Base-by-base conservation (phyloP, 2,113 vertebrate genomes). In the Cephalophus harveyi region DNA sequence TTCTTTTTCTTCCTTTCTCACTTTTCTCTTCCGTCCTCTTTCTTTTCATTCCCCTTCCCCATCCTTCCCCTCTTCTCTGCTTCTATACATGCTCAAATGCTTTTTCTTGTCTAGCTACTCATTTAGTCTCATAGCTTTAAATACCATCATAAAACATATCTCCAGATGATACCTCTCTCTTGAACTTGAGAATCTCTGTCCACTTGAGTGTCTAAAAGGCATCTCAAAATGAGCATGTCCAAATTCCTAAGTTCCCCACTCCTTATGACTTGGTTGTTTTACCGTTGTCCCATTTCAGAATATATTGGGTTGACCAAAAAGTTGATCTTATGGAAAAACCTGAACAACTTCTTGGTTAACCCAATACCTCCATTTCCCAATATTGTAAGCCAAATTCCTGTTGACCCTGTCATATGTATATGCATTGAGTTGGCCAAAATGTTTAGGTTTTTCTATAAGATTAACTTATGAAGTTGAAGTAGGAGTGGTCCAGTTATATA, bases 91-190 rank as follows among this genome's bases (percentile, higher is more conserved):
- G 5, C 6, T 85, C 59, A 43, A 67, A 52, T n/a, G 54, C 36
- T 54, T n/a, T 52, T 94, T 74, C 23, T 86, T 57, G 19, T 82
- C 48, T 60, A 76, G 25, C n/a, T 93, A 33, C 30, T 96, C 57
- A 92, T 76, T 21, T 40, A 52, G 55, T 30, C 50, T 83, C 40
- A 25, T 48, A 23, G 14, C 15, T 59, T 71, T 81, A 33, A 78
- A 48, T 28, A 43, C 9, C 52, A 67, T 40, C 81, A 92, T 64
- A 57, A 93, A 76, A 76, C 2, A 23, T 14, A 78, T 33, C 50
- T 78, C 28, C 33, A 60, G 28, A 40, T 28, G 28, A 59, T n/a
- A 76, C 30, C n/a, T 85, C 46, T 15, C 12, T 71, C 28, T 87
- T 87, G n/a, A 60, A 71, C 16, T n/a, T 76, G 19, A 91, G 23